Evolutionary conservation across 2,888 invertebrate genomes (phyloP).

Genomic region (Flexamia atlantica): DNA sequence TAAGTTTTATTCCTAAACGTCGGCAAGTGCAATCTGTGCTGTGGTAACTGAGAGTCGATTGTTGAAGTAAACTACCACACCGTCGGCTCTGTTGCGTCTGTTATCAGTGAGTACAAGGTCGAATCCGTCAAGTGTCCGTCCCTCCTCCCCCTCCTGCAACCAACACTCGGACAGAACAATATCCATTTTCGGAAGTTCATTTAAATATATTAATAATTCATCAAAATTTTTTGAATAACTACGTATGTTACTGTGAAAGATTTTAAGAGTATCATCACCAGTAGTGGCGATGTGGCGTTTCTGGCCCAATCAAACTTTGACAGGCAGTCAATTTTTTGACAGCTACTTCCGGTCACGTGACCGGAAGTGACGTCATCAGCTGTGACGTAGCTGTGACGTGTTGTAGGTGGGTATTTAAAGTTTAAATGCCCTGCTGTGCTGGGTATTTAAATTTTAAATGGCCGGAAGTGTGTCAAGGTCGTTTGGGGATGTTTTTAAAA

Average conservation of each 20-base stretch:
- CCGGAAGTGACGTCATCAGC: too few species aligned
- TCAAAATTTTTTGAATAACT: slow-evolving; percentile 42
- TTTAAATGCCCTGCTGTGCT: too few species aligned
- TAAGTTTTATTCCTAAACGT: slow-evolving; percentile 24
- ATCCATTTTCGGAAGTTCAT: not conserved
- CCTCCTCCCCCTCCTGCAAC: slow-evolving; percentile 3
- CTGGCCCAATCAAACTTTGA: too few species aligned
- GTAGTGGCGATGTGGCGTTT: too few species aligned
- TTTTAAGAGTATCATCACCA: slow-evolving; percentile 4
- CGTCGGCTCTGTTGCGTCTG: not conserved
- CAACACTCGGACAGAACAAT: slow-evolving; percentile 35
- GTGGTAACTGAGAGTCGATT: not conserved
- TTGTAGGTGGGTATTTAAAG: too few species aligned
- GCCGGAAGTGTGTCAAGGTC: too few species aligned
- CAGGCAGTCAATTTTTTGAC: too few species aligned
- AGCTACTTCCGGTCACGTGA: too few species aligned
- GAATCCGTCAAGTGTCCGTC: not conserved
- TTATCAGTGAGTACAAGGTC: not conserved
- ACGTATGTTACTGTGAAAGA: slow-evolving; percentile 25
- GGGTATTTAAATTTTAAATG: too few species aligned
- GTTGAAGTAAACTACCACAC: slow-evolving; percentile 41
- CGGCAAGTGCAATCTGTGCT: slow-evolving; percentile 5
- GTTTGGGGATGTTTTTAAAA: too few species aligned
- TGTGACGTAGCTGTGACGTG: too few species aligned
- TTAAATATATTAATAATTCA: not conserved